These are phyloP conservation scores for Lanistes nyassanus DNA, from an alignment of 1,140 invertebrate genomes.

Conservation along the genomic window DNA sequence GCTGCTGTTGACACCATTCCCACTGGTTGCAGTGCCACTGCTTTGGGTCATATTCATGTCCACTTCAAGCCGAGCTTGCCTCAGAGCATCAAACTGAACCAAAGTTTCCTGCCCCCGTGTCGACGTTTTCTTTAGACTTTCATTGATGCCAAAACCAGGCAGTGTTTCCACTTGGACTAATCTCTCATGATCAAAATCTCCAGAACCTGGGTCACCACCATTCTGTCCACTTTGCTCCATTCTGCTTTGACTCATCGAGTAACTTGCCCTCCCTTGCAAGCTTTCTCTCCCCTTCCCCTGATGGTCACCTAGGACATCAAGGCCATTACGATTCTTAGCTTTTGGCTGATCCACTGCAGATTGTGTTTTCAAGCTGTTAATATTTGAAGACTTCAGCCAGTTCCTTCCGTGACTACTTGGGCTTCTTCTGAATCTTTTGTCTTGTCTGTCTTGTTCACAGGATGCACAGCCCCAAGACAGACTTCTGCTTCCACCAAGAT, in stretches of 20 bases:
- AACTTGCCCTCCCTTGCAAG: neutral
- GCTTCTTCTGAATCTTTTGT: neutral
- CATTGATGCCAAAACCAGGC: constrained; percentile 14
- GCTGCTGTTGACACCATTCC: neutral
- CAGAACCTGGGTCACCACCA: neutral
- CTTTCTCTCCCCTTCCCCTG: neutral
- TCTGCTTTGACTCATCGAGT: too few species aligned
- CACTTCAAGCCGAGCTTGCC: constrained; percentile 47
- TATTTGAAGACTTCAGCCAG: neutral
- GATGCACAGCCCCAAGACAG: neutral
- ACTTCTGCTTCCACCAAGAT: neutral
- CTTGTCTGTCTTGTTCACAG: neutral
- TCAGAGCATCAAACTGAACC: constrained; percentile 45
- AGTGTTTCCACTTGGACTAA: neutral
- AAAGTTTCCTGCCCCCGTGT: constrained; percentile 42
- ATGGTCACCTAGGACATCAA: neutral
- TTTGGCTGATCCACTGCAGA: neutral
- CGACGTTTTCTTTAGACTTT: constrained; percentile 27
- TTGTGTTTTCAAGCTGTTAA: neutral
- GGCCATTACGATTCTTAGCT: neutral
- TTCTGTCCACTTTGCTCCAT: neutral
- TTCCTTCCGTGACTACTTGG: neutral
- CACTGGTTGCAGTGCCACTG: neutral
- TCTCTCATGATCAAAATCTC: constrained; percentile 11
- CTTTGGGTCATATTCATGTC: constrained; percentile 25